Conservation (phyloP, 2,888 invertebrate species). For the Melanophora roralis region DNA sequence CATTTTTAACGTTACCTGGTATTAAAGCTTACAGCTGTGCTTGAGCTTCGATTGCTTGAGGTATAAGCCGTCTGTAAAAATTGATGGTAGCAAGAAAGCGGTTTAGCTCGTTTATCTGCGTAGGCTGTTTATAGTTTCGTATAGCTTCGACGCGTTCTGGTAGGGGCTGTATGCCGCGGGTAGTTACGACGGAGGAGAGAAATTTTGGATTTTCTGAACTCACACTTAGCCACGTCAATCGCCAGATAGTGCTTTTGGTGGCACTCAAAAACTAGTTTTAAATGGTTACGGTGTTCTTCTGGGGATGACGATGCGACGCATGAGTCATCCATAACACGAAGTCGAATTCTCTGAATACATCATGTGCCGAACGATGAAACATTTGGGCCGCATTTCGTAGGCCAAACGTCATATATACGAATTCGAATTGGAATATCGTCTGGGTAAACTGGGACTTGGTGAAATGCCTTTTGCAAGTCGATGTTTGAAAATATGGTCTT, state of each 20-base stretch:
- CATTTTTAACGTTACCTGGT: slow-evolving; percentile 44
- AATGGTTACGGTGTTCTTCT: slow-evolving; percentile 35
- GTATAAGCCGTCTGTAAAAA: slow-evolving; percentile 42
- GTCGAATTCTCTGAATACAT: slow-evolving; percentile 12
- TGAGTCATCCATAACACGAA: slow-evolving; percentile 45
- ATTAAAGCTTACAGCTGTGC: slow-evolving; percentile 19
- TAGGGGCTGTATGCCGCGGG: slow-evolving; percentile 8
- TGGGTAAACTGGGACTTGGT: slow-evolving; percentile 28
- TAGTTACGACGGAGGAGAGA: slow-evolving; percentile 3
- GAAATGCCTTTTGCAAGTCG: slow-evolving; percentile 38
- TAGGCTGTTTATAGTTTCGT: slow-evolving; percentile 2
- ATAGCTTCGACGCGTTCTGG: slow-evolving; percentile 6
- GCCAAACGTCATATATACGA: slow-evolving; percentile 15
- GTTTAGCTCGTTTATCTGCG: slow-evolving; percentile 14
- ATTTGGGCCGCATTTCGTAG: slow-evolving; percentile 14
- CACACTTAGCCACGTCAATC: slow-evolving; percentile 52
- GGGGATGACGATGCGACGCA: slow-evolving; percentile 36
- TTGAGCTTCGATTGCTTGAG: slow-evolving; percentile 22
- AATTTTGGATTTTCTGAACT: slow-evolving; percentile 32
- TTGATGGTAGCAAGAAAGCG: slow-evolving; percentile 35
- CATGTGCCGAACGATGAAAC: slow-evolving; percentile 17
- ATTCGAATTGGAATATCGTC: slow-evolving; percentile 40
- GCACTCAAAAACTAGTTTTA: slow-evolving; percentile 30
- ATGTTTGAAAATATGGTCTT: slow-evolving; percentile 36
- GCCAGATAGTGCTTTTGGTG: slow-evolving; percentile 18